Evolutionary conservation across 1,140 invertebrate species (phyloP).

Genomic region (Bombus impatiens): DNA sequence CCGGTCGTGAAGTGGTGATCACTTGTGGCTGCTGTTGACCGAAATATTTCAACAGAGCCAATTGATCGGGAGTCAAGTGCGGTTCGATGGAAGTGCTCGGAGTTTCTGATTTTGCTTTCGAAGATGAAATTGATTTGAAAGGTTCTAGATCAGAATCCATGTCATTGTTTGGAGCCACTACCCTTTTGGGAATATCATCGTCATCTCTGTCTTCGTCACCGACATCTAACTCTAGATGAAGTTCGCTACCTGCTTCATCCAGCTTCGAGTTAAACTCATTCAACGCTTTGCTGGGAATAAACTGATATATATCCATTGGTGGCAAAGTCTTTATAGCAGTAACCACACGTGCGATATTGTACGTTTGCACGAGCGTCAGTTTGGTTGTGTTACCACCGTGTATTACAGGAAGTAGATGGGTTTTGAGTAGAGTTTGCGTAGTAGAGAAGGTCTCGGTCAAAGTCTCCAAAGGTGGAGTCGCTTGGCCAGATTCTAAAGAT

Average conservation of each 20-base stretch:
- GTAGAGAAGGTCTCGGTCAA: conserved; percentile 95
- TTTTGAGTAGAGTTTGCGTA: conserved; percentile 92
- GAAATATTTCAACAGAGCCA: conserved; percentile 87
- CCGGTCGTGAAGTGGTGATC: conserved; percentile 89
- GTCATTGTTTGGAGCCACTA: conserved; percentile 84
- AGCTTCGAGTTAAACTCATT: conserved; percentile 94
- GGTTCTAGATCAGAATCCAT: conserved; percentile 87
- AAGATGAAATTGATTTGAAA: conserved; percentile 81
- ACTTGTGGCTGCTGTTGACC: conserved; percentile 88
- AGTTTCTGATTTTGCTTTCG: conserved; percentile 80
- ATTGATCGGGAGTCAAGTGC: conserved; percentile 86
- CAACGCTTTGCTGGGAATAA: conserved; percentile 92
- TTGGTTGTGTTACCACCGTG: conserved; percentile 88
- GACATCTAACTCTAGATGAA: conserved; percentile 92
- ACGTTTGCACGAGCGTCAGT: conserved; percentile 93
- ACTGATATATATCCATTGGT: conserved; percentile 92
- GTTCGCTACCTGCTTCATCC: conserved; percentile 93
- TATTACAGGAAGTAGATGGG: conserved; percentile 92
- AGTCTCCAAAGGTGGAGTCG: conserved; percentile 92
- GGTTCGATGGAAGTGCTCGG: conserved; percentile 72
- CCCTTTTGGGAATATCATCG: conserved; percentile 84
- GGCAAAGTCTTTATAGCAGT: conserved; percentile 94
- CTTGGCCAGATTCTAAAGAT: conserved; percentile 87
- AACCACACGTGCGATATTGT: conserved; percentile 92
- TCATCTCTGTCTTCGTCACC: conserved; percentile 90